Percentiles rank a stretch among this genome's conserved stretches.
These are phyloP conservation scores for Herpailurus yagouaroundi DNA, from an alignment of 2,113 vertebrate species.

Conservation along the genomic window DNA sequence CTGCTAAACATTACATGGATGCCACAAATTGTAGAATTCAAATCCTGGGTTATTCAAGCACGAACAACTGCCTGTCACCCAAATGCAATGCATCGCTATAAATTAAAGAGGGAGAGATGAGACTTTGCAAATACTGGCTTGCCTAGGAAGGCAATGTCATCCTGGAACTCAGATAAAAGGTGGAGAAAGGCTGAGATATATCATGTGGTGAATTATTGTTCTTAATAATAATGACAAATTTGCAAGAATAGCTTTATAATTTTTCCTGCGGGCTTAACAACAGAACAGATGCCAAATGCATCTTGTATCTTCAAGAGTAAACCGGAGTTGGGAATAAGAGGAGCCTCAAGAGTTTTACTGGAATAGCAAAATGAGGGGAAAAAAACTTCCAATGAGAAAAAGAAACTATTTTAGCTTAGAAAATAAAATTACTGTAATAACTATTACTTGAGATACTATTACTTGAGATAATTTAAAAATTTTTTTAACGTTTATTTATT, in stretches of 20 bases:
- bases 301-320: conserved; percentile 83
- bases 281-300: conserved; percentile 86
- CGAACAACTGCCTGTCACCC: conserved; percentile 91
- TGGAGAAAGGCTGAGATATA: conserved; percentile 82
- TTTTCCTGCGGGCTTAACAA: conserved; percentile 85
- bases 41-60: conserved; percentile 91
- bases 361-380: neutral
- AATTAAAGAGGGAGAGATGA: conserved; percentile 88
- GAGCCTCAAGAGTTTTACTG: neutral
- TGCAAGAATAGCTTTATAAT: conserved; percentile 86
- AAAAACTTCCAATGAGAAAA: conserved; percentile 61
- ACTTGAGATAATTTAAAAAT: neutral
- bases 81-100: conserved; percentile 87
- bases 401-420: conserved; percentile 51
- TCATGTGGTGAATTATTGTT: conserved; percentile 81
- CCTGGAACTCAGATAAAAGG: conserved; percentile 79
- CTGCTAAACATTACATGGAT: conserved; percentile 91
- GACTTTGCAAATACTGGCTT: conserved; percentile 79
- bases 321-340: conserved; percentile 49
- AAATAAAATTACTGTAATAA: neutral
- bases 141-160: conserved; percentile 85
- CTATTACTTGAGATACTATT: neutral
- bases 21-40: conserved; percentile 92
- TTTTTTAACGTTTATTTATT: too few relatives aligned
- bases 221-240: conserved; percentile 86